These are phyloP conservation scores for Calliphora vomitoria DNA, from an alignment of 2,888 invertebrate genomes.

Conservation along the genomic window DNA sequence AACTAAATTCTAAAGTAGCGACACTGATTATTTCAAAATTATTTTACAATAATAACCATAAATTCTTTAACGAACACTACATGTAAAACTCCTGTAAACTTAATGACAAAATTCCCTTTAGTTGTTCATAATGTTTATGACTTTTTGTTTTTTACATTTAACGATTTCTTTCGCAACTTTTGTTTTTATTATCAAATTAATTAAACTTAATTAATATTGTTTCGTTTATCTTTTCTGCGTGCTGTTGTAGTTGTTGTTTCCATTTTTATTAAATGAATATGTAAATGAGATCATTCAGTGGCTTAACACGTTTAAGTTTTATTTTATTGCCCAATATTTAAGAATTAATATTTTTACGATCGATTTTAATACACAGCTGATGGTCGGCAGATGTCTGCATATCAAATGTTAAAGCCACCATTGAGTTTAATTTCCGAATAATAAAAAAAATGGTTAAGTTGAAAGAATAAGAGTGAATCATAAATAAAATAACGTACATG, in stretches of 20 bases:
- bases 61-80: not conserved
- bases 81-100: slow-evolving; percentile 8
- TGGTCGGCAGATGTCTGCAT: slow-evolving; percentile 25
- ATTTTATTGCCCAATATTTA: slow-evolving; percentile 70
- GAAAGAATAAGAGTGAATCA: slow-evolving; percentile 26
- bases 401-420: slow-evolving; percentile 1
- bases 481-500: slow-evolving; percentile 5
- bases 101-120: slow-evolving; percentile 16
- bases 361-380: slow-evolving; percentile 21
- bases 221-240: not conserved
- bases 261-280: slow-evolving; percentile 49
- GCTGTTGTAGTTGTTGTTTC: not conserved
- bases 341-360: slow-evolving; percentile 73
- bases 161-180: slow-evolving; percentile 32
- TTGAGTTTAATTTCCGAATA: slow-evolving; percentile 9
- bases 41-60: not conserved
- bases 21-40: not conserved
- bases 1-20: not conserved
- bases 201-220: slow-evolving; percentile 64
- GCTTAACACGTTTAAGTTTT: slow-evolving; percentile 67
- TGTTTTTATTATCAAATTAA: slow-evolving; percentile 52
- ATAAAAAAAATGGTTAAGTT: slow-evolving; percentile 39
- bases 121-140: slow-evolving; percentile 1
- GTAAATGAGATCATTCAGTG: slow-evolving; percentile 68
- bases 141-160: not conserved